Conservation (phyloP, 2,888 invertebrate genomes). For the Eristalinus aeneus region DNA sequence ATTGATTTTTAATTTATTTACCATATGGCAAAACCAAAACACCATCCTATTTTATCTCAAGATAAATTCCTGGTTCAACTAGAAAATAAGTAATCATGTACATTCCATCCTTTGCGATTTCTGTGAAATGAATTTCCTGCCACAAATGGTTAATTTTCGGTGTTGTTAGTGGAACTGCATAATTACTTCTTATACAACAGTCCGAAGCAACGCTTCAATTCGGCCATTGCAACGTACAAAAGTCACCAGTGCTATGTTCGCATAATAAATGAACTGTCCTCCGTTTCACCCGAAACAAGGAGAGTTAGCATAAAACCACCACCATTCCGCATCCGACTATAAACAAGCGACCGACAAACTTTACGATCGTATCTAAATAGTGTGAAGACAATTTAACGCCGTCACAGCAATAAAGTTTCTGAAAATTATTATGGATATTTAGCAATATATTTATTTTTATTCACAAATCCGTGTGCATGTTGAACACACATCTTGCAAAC, state of each 20-base stretch:
- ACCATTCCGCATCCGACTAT: not conserved
- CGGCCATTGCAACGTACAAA: not conserved
- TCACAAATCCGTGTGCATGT: slow-evolving; percentile 48
- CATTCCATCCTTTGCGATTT: too few species aligned
- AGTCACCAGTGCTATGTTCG: not conserved
- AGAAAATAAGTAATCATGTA: too few species aligned
- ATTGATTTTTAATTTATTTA: too few species aligned
- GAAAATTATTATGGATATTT: slow-evolving; percentile 43
- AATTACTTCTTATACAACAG: not conserved
- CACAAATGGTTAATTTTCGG: too few species aligned
- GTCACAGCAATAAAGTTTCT: slow-evolving; percentile 46
- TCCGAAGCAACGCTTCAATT: not conserved
- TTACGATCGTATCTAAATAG: slow-evolving; percentile 56
- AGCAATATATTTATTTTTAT: slow-evolving; percentile 50
- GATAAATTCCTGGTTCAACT: too few species aligned
- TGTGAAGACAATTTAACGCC: slow-evolving; percentile 42
- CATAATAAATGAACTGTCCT: not conserved
- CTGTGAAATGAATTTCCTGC: not conserved
- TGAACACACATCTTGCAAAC: not conserved
- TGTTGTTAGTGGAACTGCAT: not conserved
- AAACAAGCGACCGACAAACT: slow-evolving; percentile 39
- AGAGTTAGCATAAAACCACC: not conserved
- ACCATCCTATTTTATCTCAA: too few species aligned
- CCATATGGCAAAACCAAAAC: too few species aligned
- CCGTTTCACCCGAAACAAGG: not conserved